These are phyloP conservation scores for Caenorhabditis briggsae DNA, from an alignment of 1,140 invertebrate species.

Conservation along the genomic window DNA sequence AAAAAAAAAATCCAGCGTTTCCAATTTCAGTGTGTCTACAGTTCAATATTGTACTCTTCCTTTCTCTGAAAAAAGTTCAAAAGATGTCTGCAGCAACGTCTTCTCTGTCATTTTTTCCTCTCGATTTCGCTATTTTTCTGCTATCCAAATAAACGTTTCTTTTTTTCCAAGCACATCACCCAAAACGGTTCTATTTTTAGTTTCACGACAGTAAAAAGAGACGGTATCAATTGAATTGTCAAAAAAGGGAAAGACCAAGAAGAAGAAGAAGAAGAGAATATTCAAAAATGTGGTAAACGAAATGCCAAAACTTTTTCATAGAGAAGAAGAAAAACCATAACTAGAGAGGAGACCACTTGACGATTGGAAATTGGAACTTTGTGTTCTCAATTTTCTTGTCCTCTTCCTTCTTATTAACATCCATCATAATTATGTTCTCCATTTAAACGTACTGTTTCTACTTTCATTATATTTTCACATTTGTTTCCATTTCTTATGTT, in stretches of 20 bases:
- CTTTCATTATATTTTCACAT: neutral
- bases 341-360: constrained; percentile 8
- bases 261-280: constrained; percentile 8
- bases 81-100: constrained; percentile 7
- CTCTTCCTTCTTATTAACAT: constrained; percentile 6
- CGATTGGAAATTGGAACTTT: constrained; percentile 33
- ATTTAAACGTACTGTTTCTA: neutral
- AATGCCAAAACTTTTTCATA: constrained; percentile 37
- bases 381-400: constrained; percentile 20
- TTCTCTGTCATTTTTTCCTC: neutral
- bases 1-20: too few relatives aligned
- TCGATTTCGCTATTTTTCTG: neutral
- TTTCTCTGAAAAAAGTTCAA: constrained; percentile 1
- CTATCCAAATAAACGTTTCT: constrained; percentile 48
- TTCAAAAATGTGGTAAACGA: constrained; percentile 9
- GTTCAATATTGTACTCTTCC: neutral
- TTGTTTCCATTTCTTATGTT: neutral
- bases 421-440: constrained; percentile 42
- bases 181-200: constrained; percentile 48
- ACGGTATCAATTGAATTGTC: constrained; percentile 20
- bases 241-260: neutral
- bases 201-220: neutral
- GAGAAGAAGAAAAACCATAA: constrained; percentile 29
- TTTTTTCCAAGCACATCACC: constrained; percentile 35
- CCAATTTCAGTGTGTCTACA: too few relatives aligned